phyloP scores from a whole-genome alignment of 2,113 vertebrate genomes.

The Emydura subglobosa region DNA sequence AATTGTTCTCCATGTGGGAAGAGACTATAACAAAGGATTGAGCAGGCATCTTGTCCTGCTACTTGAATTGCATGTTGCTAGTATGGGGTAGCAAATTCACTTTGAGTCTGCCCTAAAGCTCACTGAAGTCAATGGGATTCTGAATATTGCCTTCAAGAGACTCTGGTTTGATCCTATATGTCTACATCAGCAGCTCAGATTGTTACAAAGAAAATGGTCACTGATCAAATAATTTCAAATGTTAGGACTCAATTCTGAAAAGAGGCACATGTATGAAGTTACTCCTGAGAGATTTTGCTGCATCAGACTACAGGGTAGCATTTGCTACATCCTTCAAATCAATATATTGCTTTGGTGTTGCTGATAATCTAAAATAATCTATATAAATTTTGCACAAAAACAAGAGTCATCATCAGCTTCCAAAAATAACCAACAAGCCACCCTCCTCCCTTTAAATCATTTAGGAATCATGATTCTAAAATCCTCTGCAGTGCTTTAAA shows the following conservation, averaged over 20 bases:
- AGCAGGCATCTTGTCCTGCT: background rate
- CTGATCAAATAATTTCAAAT: background rate
- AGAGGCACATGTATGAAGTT: background rate
- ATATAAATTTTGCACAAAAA: fast-evolving
- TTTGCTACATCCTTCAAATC: background rate
- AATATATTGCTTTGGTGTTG: background rate
- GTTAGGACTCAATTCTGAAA: background rate
- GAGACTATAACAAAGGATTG: background rate
- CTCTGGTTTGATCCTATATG: background rate
- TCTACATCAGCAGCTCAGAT: background rate
- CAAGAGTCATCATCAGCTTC: background rate
- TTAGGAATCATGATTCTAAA: fast-evolving
- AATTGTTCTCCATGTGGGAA: background rate
- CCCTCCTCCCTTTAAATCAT: background rate
- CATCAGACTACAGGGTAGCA: background rate
- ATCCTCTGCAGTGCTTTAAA: background rate
- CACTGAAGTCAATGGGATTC: background rate
- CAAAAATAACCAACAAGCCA: background rate
- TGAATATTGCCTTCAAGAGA: background rate
- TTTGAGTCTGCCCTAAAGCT: background rate
- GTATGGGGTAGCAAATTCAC: background rate
- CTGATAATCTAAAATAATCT: background rate
- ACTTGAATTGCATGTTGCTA: background rate
- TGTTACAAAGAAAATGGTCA: background rate
- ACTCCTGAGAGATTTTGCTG: background rate